Evolutionary conservation across 2,113 vertebrate genomes (phyloP), one percentile per base, ranked within the genome.

Genomic region (Scatophagus argus): DNA sequence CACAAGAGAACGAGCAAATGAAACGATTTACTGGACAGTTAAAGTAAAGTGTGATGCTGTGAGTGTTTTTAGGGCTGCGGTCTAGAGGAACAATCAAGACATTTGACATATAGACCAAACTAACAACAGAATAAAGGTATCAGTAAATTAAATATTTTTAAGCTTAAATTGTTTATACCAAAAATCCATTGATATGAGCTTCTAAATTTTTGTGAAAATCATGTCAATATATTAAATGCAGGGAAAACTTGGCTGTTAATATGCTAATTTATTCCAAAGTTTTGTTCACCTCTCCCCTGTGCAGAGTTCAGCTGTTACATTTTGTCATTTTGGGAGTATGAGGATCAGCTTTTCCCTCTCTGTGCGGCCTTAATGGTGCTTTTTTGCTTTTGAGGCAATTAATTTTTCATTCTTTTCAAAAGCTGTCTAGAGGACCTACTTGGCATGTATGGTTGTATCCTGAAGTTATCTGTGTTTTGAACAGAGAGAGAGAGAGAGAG

Each of bases 331-430:
- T 32, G 31, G 19, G 16, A 34, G 51, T 54, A 25, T 16, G 8
- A 32, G 23, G n/a, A 46, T 36, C 32, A 13, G 72, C 61, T 25
- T 31, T 39, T 5, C 8, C 59, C 10, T 1, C 19, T 32, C 58
- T 29, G 29, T 21, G 1, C 17, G 38, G 34, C 14, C 59, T 25
- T 32, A 16, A 44, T 14, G 1, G 14, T 23, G 55, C 34, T 61
- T 44, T 39, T 58, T 14, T 27, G 64, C 65, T 43, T 76, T 68
- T 29, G 58, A 77, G 56, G n/a, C 74, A 58, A 49, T 86, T 14
- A 3, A 81, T 75, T 61, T 73, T 75, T 85, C 12, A 81, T 66
- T 32, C 3, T 23, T 34, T 84, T 67, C 14, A 54, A 74, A 89
- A 74, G 55, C 54, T 58, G 67, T 44, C 23, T 34, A 14, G n/a